These are phyloP conservation scores for Ooceraea biroi DNA, from an alignment of 1,140 invertebrate species.

Conservation along the genomic window DNA sequence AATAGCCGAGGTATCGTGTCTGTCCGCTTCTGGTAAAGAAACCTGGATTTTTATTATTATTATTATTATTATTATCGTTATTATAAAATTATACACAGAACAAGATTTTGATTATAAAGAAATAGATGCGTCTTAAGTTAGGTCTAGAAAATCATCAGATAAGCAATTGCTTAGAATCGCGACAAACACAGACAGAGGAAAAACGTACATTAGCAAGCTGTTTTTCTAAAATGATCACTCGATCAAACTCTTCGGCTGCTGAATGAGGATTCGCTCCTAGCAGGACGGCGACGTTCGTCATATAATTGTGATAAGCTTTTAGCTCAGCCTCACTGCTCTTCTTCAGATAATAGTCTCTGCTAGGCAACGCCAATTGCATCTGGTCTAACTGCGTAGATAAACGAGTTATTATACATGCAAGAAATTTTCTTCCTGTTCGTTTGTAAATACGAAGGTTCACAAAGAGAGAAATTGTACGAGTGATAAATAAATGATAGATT, in stretches of 20 bases:
- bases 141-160: too few species aligned
- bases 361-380: slow-evolving; percentile 92
- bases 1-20: slow-evolving; percentile 93
- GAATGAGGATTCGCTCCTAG: slow-evolving; percentile 90
- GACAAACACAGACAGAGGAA: background rate
- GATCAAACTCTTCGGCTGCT: slow-evolving; percentile 89
- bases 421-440: background rate
- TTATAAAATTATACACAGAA: too few species aligned
- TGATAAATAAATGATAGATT: background rate
- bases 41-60: slow-evolving; percentile 85
- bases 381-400: slow-evolving; percentile 90
- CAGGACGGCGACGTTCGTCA: slow-evolving; percentile 91
- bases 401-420: background rate
- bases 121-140: background rate
- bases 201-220: slow-evolving; percentile 91
- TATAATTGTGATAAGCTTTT: slow-evolving; percentile 92
- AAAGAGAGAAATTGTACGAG: background rate
- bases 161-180: background rate
- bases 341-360: slow-evolving; percentile 93
- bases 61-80: background rate
- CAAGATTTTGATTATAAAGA: background rate
- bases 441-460: background rate
- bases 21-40: slow-evolving; percentile 92
- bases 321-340: slow-evolving; percentile 89
- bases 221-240: slow-evolving; percentile 92